Conservation (phyloP, 92 coral and sea anemone species). For the Palythoa grandis region DNA sequence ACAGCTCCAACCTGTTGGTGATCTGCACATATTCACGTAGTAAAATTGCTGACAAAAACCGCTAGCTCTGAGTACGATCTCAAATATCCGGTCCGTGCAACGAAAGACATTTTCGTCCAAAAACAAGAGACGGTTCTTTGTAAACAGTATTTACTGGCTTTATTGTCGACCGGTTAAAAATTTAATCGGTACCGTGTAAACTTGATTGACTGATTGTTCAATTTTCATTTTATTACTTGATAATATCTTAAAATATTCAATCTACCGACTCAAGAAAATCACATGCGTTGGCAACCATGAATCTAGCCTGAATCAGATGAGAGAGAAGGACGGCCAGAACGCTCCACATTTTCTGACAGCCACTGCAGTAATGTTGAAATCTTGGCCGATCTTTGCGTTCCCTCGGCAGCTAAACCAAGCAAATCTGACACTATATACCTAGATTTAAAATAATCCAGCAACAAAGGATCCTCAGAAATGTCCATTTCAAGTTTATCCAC, state of each 20-base stretch:
- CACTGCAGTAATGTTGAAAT: slow-evolving; percentile 76
- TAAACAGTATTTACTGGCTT: too few species aligned
- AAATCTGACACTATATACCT: slow-evolving; percentile 66
- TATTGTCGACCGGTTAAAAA: too few species aligned
- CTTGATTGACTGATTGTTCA: background rate
- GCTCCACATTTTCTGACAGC: slow-evolving; percentile 94
- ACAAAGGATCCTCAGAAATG: slow-evolving; percentile 38
- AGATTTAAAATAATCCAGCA: slow-evolving; percentile 68
- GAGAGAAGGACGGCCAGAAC: slow-evolving; percentile 42
- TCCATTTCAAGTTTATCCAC: slow-evolving; percentile 23
- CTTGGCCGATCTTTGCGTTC: slow-evolving; percentile 64
- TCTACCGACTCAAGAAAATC: background rate
- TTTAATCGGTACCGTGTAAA: too few species aligned
- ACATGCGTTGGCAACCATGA: background rate
- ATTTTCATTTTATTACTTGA: background rate
- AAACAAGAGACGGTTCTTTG: too few species aligned
- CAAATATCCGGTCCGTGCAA: too few species aligned
- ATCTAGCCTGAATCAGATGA: slow-evolving; percentile 32
- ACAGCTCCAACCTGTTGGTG: too few species aligned
- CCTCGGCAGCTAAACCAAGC: slow-evolving; percentile 81
- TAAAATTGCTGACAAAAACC: too few species aligned
- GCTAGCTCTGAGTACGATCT: too few species aligned
- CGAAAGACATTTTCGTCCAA: too few species aligned
- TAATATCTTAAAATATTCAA: background rate
- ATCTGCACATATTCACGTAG: too few species aligned